Conservation (phyloP, 2,113 vertebrate genomes). For the Carettochelys insculpta region DNA sequence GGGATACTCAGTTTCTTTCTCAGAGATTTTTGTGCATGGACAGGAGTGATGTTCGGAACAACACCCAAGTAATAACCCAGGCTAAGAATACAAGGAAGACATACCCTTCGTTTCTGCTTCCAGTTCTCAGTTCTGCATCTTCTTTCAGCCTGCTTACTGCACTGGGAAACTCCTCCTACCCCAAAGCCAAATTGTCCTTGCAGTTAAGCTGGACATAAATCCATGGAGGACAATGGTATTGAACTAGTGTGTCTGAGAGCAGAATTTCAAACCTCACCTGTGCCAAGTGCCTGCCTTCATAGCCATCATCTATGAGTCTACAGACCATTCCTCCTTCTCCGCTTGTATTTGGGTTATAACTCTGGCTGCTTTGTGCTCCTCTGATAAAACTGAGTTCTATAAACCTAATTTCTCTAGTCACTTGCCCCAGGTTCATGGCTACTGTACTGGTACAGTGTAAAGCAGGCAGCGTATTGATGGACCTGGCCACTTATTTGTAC, state of each 20-base stretch:
- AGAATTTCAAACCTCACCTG: background rate
- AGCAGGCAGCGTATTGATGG: background rate
- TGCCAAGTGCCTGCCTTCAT: background rate
- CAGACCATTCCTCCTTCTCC: background rate
- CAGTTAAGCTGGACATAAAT: too few relatives aligned
- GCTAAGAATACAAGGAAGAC: too few relatives aligned
- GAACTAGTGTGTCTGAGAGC: background rate
- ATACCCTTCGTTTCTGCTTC: too few relatives aligned
- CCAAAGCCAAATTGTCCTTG: too few relatives aligned
- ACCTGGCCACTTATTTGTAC: background rate
- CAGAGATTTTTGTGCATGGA: too few relatives aligned
- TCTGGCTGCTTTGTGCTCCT: background rate
- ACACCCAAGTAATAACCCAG: too few relatives aligned
- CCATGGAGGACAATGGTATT: too few relatives aligned
- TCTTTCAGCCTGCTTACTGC: too few relatives aligned
- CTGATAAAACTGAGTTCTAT: background rate
- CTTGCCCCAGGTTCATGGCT: background rate
- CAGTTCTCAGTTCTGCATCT: too few relatives aligned
- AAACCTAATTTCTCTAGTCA: background rate
- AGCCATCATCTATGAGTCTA: background rate
- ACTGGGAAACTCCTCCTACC: too few relatives aligned
- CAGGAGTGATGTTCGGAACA: too few relatives aligned
- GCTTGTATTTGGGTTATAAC: background rate
- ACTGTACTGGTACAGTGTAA: background rate
- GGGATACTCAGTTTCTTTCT: too few relatives aligned